These are phyloP conservation scores for Lingula anatina DNA, from an alignment of 2,888 invertebrate genomes.

Conservation along the genomic window DNA sequence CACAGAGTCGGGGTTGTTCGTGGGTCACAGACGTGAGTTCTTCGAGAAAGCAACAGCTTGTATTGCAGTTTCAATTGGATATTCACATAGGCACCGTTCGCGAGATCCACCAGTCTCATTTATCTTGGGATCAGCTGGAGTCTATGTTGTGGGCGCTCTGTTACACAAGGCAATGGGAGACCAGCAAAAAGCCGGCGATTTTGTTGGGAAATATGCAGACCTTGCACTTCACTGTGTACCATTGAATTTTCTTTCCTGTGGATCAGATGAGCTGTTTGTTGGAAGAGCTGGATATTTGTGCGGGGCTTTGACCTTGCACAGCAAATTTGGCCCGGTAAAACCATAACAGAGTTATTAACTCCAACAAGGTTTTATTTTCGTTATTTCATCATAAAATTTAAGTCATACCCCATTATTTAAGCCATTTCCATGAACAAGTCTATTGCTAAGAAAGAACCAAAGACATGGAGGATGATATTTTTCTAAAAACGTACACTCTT, in stretches of 20 bases:
- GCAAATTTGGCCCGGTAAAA: slow-evolving; percentile 30
- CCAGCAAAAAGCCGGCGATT: slow-evolving; percentile 8
- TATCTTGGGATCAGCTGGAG: slow-evolving; percentile 74
- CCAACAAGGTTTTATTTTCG: too few relatives aligned
- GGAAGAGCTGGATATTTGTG: slow-evolving; percentile 79
- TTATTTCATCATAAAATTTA: too few relatives aligned
- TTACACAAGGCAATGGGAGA: slow-evolving; percentile 51
- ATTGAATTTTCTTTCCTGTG: slow-evolving; percentile 41
- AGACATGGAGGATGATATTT: too few relatives aligned
- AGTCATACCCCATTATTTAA: too few relatives aligned
- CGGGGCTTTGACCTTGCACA: slow-evolving; percentile 68
- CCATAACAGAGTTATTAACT: too few relatives aligned
- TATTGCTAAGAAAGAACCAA: too few relatives aligned
- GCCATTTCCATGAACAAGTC: too few relatives aligned
- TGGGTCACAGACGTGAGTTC: slow-evolving; percentile 42
- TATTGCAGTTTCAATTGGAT: slow-evolving; percentile 61
- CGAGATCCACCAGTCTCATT: slow-evolving; percentile 65
- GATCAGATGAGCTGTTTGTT: slow-evolving; percentile 77
- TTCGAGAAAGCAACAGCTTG: slow-evolving; percentile 62
- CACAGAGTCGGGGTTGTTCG: slow-evolving; percentile 56
- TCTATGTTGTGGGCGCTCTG: slow-evolving; percentile 63
- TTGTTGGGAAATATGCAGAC: slow-evolving; percentile 50
- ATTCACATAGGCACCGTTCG: slow-evolving; percentile 51
- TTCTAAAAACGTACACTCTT: too few relatives aligned
- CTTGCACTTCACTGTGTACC: slow-evolving; percentile 54